Evolutionary conservation across 2,888 invertebrate species (phyloP), one percentile per base, ranked within the genome.

Genomic region (Scaptomyza caliginosa): DNA sequence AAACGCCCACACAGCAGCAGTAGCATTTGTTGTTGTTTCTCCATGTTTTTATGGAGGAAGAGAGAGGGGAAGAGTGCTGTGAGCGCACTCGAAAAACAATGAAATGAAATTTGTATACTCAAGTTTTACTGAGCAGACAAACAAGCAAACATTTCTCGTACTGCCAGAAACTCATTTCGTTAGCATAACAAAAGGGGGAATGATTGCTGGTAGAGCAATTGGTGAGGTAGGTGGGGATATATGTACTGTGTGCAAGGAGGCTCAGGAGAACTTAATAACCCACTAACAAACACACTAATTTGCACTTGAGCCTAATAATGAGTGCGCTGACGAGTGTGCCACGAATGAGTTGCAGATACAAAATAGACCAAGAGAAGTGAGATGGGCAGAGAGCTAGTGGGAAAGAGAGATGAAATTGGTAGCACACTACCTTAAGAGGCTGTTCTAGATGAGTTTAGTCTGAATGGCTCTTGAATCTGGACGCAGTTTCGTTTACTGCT

Each of bases 241-340:
- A 24, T 2, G 13, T 6, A 7, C 24, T 40, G 26, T 17, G 42
- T 40, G 30, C 34, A 26, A 30, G 40, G 10, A 52, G 56, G 39
- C 60, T 39, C 51, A 51, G 65, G 6, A 63, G 76, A 79, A 76
- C 86, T 74, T 83, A 88, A 84, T 84, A 88, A 88, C 74, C 88
- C 66, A 84, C 88, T 84, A 83, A 83, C 83, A 88, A 84, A 84
- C 86, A 88, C 83, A 88, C 88, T 84, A 84, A 84, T 84, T 84
- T 84, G 88, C 83, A 88, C 83, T 88, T 84, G 86, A 84, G 88
- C 83, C 88, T 77, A 84, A 88, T 84, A 83, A 88, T 83, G 86
- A 88, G 88, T 79, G 69, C 83, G 86, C 86, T 83, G 88, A 79
- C 77, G 84, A 84, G 74, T 82, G 86, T 67, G 57, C 58, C 46